Conservation (phyloP, 1,140 invertebrate species). For the Drosophila trapezifrons region DNA sequence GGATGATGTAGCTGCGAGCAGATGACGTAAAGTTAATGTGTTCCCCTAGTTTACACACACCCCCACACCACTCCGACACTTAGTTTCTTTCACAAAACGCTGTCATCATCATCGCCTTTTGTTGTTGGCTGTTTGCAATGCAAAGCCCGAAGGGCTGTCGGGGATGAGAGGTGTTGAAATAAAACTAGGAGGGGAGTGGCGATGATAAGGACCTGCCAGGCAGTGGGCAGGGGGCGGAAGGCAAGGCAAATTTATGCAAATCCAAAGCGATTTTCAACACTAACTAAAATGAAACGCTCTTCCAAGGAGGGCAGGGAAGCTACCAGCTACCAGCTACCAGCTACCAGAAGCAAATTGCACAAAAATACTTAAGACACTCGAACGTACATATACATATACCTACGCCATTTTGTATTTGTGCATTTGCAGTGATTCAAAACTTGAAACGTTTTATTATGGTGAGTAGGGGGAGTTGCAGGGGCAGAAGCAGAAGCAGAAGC, state of each 20-base stretch:
- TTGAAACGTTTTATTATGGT: conserved; percentile 51
- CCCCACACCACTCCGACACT: background rate
- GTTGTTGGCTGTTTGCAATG: conserved; percentile 38
- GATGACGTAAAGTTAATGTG: conserved; percentile 44
- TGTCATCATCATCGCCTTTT: conserved; percentile 37
- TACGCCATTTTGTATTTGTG: conserved; percentile 62
- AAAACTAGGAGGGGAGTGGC: background rate
- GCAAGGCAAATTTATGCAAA: conserved; percentile 80
- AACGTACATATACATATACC: conserved; percentile 27
- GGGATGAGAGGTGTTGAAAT: conserved; percentile 28
- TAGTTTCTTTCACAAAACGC: conserved; percentile 42
- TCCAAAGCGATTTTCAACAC: conserved; percentile 81
- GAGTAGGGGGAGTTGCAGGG: no score
- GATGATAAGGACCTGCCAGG: background rate
- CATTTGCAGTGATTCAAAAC: conserved; percentile 71
- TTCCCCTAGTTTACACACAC: conserved; percentile 4
- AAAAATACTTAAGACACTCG: conserved; percentile 76
- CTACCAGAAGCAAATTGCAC: conserved; percentile 66
- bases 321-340: no score
- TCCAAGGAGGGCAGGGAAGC: no score
- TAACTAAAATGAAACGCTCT: conserved; percentile 74
- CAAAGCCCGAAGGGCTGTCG: conserved; percentile 26
- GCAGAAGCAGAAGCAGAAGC: no score
- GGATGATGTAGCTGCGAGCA: background rate
- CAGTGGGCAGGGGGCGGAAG: conserved; percentile 10